phyloP scores from a whole-genome alignment of 2,113 vertebrate species.

The Pitta sordida region DNA sequence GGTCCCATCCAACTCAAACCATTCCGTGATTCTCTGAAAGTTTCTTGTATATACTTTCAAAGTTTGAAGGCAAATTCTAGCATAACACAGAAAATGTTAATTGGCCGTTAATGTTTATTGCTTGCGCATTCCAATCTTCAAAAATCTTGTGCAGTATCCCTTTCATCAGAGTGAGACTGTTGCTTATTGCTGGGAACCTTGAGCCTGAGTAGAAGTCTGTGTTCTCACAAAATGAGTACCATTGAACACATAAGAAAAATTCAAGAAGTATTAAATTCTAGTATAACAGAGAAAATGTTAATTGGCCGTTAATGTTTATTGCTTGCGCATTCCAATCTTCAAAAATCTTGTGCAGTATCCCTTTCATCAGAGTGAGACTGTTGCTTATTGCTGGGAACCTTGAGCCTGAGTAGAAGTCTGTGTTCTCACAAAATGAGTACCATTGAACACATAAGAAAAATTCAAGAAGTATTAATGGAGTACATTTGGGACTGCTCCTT shows the following conservation, averaged over 20 bases:
- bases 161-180: neutral
- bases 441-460: rapidly evolving
- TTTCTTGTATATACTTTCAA: neutral
- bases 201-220: neutral
- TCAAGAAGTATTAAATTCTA: neutral
- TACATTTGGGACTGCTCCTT: neutral
- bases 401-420: neutral
- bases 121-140: neutral
- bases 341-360: neutral
- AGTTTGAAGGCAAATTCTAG: neutral
- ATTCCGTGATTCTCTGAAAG: neutral
- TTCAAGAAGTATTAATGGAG: neutral
- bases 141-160: rapidly evolving
- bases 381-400: neutral
- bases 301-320: neutral
- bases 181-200: neutral
- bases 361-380: neutral
- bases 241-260: rapidly evolving
- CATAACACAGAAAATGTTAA: neutral
- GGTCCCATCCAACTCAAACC: neutral
- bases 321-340: neutral
- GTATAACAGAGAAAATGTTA: neutral
- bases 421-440: neutral
- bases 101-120: neutral
- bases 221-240: neutral